Percentiles rank a stretch among this genome's conserved stretches.
phyloP scores from a whole-genome alignment of 2,113 vertebrate species.

The Chionodraco myersi region DNA sequence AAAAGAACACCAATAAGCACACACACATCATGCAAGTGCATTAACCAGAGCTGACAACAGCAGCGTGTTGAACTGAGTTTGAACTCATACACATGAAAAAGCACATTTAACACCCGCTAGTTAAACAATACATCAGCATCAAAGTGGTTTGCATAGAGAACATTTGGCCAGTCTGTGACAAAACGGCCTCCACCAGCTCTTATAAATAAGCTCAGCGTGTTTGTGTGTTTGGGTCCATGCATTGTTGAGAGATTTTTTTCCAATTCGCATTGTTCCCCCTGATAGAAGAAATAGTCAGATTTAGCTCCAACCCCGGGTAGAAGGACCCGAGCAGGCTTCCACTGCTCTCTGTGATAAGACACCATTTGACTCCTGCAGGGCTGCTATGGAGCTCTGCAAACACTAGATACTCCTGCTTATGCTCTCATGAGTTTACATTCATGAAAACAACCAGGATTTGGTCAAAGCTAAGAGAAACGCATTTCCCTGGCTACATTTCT shows the following conservation, averaged over 20 bases:
- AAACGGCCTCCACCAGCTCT: slow-evolving; percentile 13
- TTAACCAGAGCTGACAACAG: slow-evolving; percentile 6
- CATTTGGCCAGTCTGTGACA: not conserved
- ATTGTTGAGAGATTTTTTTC: slow-evolving; percentile 4
- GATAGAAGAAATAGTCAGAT: not conserved
- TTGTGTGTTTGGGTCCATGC: slow-evolving; percentile 6
- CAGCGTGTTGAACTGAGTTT: slow-evolving; percentile 19
- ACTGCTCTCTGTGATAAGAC: slow-evolving; percentile 23
- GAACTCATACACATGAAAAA: slow-evolving; percentile 29
- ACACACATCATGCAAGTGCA: not conserved
- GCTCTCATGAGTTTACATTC: not conserved
- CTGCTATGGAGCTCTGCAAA: not conserved
- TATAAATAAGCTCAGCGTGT: not conserved
- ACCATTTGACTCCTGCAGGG: not conserved
- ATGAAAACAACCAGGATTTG: not conserved
- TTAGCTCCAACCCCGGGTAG: not conserved
- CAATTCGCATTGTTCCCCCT: not conserved
- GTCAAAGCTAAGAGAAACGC: not conserved
- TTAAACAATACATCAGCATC: slow-evolving; percentile 13
- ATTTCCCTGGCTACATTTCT: too few species aligned
- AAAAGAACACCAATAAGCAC: not conserved
- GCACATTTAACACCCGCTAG: not conserved
- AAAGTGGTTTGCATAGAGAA: not conserved
- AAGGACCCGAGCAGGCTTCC: not conserved
- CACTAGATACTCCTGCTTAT: not conserved